A percentile compares a stretch with the other conserved stretches of the same genome.
Conservation (phyloP, 1,140 invertebrate genomes). For the Drosophila funebris region DNA sequence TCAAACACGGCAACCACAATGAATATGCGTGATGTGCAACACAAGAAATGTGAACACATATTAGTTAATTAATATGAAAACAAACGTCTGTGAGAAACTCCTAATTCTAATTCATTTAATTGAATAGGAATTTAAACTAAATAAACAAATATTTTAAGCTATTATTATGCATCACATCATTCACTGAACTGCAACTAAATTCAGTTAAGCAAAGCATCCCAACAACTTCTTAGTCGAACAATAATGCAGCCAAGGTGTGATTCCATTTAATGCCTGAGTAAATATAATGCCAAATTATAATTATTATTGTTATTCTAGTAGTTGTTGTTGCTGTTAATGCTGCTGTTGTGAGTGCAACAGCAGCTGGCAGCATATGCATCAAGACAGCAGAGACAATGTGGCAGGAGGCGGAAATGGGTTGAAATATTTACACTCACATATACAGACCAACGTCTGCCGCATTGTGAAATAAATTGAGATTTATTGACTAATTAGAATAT, state of each 20-base stretch:
- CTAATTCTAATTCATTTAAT: no score
- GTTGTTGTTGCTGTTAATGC: conserved; percentile 22
- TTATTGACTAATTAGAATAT: conserved; percentile 83
- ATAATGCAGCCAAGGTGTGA: conserved; percentile 63
- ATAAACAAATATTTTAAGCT: no score
- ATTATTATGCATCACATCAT: no score
- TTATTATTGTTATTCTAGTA: no score
- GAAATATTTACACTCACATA: conserved; percentile 26
- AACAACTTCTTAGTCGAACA: conserved; percentile 18
- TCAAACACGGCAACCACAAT: background rate
- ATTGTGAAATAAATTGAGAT: conserved; percentile 75
- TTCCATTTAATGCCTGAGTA: conserved; percentile 67
- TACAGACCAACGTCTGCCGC: background rate
- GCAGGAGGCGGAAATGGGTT: background rate
- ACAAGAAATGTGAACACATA: background rate
- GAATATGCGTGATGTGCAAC: no score
- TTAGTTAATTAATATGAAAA: conserved; percentile 7
- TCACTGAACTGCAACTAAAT: conserved; percentile 38
- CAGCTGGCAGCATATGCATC: conserved; percentile 32
- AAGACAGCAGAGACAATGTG: background rate
- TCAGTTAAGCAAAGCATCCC: background rate
- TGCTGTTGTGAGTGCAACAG: conserved; percentile 12
- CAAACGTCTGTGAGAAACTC: background rate
- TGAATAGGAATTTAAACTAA: no score
- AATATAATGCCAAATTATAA: conserved; percentile 50